Base-by-base conservation (phyloP, 1,140 invertebrate species). In the Sarcophaga bullata region DNA sequence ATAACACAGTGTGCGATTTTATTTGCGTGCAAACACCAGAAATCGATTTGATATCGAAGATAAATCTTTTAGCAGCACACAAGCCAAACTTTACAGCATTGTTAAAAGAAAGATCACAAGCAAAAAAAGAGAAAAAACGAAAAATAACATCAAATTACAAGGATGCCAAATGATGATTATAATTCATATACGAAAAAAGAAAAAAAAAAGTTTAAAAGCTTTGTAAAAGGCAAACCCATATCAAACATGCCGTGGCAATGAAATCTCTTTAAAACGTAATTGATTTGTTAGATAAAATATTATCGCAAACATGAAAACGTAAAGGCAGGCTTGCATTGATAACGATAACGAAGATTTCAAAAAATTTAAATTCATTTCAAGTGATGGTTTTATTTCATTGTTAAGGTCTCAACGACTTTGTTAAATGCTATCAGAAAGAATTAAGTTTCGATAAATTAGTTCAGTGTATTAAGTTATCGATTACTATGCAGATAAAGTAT, bases 221-320 rank as follows among this genome's bases (percentile, higher is more conserved):
- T 25, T 68, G 7, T 8, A 68, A 25, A 8, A 25, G 4, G 10
- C n/a, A 68, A 37, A 68, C 17, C n/a, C 9, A 68, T 37, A 37
- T 37, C 25, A 37, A 37, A 37, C 25, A 37, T 37, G 4, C 25
- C 25, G 25, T 37, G 25, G 25, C 7, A 25, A 68, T 52, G 50
- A 52, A 52, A 52, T 37, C 25, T 37, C 25, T 37, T 37, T 37
- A 68, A 17, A 68, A 68, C 62, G n/a, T 68, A 68, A 68, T 68
- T 68, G 62, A 68, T 68, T 68, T 68, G 62, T 68, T 68, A 68
- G 62, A 68, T 68, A 68, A 68, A 68, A 68, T 68, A 68, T 68
- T 68, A 68, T 68, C 62, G 19, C 19, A 0, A 68, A 68, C 62
- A 68, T 68, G 62, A 25, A 19, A 19, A 68, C 25, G 52, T 15